Conservation (phyloP, 2,888 invertebrate species). For the Sphaeridia pumilis region DNA sequence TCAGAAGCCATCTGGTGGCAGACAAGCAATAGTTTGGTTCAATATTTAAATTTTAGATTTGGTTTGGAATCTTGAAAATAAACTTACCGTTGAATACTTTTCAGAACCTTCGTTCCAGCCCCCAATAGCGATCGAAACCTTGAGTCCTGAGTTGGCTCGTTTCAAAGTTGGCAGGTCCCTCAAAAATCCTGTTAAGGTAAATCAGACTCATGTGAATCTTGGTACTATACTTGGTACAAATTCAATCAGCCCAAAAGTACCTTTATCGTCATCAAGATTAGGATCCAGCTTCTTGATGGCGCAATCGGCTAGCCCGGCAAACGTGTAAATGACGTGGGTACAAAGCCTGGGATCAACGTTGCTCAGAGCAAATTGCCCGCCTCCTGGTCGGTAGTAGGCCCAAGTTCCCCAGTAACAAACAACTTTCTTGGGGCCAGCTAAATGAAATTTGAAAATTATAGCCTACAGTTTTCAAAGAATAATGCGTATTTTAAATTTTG, state of each 20-base stretch:
- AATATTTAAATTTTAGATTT: neutral
- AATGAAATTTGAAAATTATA: too few relatives aligned
- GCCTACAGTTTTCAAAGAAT: too few relatives aligned
- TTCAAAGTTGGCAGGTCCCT: too few relatives aligned
- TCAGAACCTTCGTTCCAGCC: constrained; percentile 26
- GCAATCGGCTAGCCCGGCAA: constrained; percentile 51
- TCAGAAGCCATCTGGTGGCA: constrained; percentile 40
- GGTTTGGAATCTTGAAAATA: neutral
- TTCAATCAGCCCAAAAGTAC: too few relatives aligned
- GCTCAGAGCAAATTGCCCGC: constrained; percentile 54
- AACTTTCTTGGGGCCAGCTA: too few relatives aligned
- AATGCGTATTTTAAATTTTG: too few relatives aligned
- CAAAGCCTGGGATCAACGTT: constrained; percentile 57
- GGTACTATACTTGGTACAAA: too few relatives aligned
- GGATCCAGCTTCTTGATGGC: constrained; percentile 40
- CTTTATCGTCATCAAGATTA: too few relatives aligned
- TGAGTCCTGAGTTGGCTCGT: constrained; percentile 23
- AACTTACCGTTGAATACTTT: constrained; percentile 15
- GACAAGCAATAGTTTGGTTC: neutral
- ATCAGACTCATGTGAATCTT: too few relatives aligned
- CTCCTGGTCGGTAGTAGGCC: constrained; percentile 55
- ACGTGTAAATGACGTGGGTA: constrained; percentile 63
- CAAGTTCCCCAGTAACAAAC: constrained; percentile 67
- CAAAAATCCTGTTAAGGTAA: too few relatives aligned
- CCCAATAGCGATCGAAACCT: constrained; percentile 23